Base-by-base conservation (phyloP, 1,140 invertebrate species). In the Heliconius congener region DNA sequence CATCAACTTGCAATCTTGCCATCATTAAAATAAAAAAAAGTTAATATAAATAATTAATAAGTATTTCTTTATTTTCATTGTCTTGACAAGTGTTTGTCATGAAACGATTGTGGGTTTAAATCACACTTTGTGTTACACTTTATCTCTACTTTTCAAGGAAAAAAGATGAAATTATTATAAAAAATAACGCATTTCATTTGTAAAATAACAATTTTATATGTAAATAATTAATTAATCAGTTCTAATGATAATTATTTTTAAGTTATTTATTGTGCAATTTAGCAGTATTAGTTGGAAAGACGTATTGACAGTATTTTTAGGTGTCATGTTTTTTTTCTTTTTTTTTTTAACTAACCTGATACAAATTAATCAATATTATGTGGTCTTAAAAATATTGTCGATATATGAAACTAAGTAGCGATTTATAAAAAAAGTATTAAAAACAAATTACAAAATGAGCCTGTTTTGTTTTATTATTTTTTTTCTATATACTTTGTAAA, bases 191-290 rank as follows among this genome's bases (percentile, higher is more conserved):
- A 77, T 71, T 77, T 55, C 19, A 66, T 66, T 71, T 77, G 70
- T 79, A 75, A 71, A 79, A 71, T 75, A 74, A 57, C 78, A 73
- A 82, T 78, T 76, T 74, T 75, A 66, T 76, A 75, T 89, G 85
- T 90, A 89, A 85, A 89, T 89, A 89, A 74, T 82, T 81, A 77
- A 70, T 80, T 79, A 50, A 74, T 57, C 72, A 78, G 55, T n/a
- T 83, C 71, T 80, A 70, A 83, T 85, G 85, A 52, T 52, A 84
- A 85, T 84, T 76, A 79, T 86, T 85, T 74, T 82, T 93, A 92
- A 92, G 88, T 91, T 92, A 93, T 93, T 93, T 93, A 93, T 93
- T 93, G 91, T 93, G 91, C 91, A 93, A 93, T 93, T 86, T 93
- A 92, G 91, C 90, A 91, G 90, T 92, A 92, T 92, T 91, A 93